phyloP scores from a whole-genome alignment of 2,888 invertebrate genomes.

The Barypeithes pellucidus region DNA sequence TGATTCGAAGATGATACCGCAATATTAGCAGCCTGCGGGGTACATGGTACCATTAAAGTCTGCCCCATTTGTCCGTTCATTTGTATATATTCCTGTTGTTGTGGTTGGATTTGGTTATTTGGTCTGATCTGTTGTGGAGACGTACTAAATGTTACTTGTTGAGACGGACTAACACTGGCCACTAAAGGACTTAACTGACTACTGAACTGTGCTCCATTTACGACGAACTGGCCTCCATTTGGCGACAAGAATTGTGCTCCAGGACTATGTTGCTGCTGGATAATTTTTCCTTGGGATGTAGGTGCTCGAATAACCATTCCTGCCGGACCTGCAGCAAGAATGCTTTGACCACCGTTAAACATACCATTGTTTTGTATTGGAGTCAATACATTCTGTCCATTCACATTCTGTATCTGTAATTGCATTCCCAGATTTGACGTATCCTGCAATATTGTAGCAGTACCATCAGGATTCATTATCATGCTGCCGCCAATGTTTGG shows the following conservation, averaged over 20 bases:
- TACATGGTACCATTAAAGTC: constrained; percentile 81
- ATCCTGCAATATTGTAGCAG: constrained; percentile 82
- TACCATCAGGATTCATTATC: constrained; percentile 85
- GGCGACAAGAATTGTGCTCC: constrained; percentile 84
- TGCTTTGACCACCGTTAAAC: constrained; percentile 76
- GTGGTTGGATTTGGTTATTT: constrained; percentile 65
- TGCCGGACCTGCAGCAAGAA: constrained; percentile 78
- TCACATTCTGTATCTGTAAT: constrained; percentile 85
- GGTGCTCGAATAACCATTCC: constrained; percentile 88
- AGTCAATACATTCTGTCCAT: constrained; percentile 83
- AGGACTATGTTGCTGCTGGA: constrained; percentile 77
- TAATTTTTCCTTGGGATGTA: constrained; percentile 81
- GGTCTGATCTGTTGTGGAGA: constrained; percentile 63
- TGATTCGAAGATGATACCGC: constrained; percentile 74
- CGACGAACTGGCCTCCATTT: constrained; percentile 82
- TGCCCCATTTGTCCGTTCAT: constrained; percentile 79
- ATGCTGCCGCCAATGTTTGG: constrained; percentile 83
- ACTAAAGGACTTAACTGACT: constrained; percentile 87
- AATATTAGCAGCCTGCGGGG: constrained; percentile 74
- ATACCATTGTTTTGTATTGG: constrained; percentile 80
- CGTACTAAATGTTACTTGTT: constrained; percentile 72
- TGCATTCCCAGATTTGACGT: constrained; percentile 81
- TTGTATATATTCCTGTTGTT: constrained; percentile 80
- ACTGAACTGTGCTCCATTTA: constrained; percentile 81
- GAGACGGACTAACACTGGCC: constrained; percentile 82